Base-by-base conservation (phyloP, 2,797 vertebrate species). In the Calcarius lapponicus region DNA sequence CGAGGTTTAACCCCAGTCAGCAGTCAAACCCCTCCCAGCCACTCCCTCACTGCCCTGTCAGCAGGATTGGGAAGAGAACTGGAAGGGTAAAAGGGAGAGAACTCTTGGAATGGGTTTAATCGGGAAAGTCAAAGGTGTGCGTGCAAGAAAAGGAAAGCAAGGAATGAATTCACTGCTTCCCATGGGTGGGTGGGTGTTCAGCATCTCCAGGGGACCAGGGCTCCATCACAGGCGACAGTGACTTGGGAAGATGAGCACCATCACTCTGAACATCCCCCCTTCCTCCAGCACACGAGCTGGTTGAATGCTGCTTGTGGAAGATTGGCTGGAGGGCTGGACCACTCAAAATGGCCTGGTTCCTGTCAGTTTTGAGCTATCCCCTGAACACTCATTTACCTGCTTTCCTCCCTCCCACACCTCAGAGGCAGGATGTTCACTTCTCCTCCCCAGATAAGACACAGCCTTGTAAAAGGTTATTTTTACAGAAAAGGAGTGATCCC, bases 11-110 rank as follows among this genome's bases (percentile, higher is more conserved):
- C 26, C 45, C 40, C 66, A 60, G 73, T 18, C 58, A 83, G 51
- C 38, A 64, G 51, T 15, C 29, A 32, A 40, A 38, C 18, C 17
- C 65, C 51, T 65, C 38, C 19, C n/a, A 40, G 50, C 20, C 8
- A 6, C 64, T 76, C 19, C 29, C n/a, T 51, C 38, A 17, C 11
- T 36, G 13, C 26, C 26, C 31, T 11, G 17, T 45, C 80, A 72
- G 73, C 0, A 0, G 58, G 9, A 21, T 1, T 34, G 48, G 53
- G 47, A 40, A 48, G 60, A 43, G 22, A 48, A n/a, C 24, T 14
- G 3, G 31, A 61, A 54, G 22, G 47, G 47, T 24, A 22, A 71
- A 78, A 65, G n/a, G 0, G 1, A 31, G 51, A 34, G 38, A 22
- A 19, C 34, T 42, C 26, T 5, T 32, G 31, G n/a, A 17, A 7